A percentile compares a stretch with the other conserved stretches of the same genome.
Evolutionary conservation across 2,888 invertebrate genomes (phyloP).

Genomic region (Eupithecia subfuscata): DNA sequence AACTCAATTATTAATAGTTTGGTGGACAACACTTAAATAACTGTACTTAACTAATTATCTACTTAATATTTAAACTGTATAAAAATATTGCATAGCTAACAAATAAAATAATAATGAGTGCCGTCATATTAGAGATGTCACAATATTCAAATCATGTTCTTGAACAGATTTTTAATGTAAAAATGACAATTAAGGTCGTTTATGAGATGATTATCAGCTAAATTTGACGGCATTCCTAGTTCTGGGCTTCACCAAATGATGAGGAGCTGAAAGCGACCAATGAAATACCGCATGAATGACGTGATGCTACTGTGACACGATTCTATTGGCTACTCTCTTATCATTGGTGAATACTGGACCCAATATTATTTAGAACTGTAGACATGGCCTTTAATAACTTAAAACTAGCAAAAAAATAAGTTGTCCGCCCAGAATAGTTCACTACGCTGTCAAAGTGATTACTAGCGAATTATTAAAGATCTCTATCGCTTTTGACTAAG

Average conservation of each 20-base stretch:
- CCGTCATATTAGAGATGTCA: not conserved
- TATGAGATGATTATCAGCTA: not conserved
- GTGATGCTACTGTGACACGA: not conserved
- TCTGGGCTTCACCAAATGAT: constrained; percentile 4
- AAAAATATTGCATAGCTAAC: constrained; percentile 21
- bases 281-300: not conserved
- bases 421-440: constrained; percentile 52
- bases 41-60: constrained; percentile 44
- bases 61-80: constrained; percentile 36
- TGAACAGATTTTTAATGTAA: not conserved
- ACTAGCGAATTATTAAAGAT: constrained; percentile 72
- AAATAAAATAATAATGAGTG: constrained; percentile 20
- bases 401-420: constrained; percentile 37
- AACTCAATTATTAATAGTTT: constrained; percentile 58
- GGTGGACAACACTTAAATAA: constrained; percentile 54
- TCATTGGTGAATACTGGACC: constrained; percentile 10
- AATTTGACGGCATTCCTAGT: not conserved
- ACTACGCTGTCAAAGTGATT: constrained; percentile 52
- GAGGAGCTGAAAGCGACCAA: not conserved
- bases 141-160: not conserved
- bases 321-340: constrained; percentile 1
- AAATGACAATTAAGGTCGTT: not conserved
- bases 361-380: constrained; percentile 30
- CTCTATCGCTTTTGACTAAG: constrained; percentile 57
- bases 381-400: constrained; percentile 42